phyloP scores from a whole-genome alignment of 2,113 vertebrate genomes.

The Gopherus evgoodei region DNA sequence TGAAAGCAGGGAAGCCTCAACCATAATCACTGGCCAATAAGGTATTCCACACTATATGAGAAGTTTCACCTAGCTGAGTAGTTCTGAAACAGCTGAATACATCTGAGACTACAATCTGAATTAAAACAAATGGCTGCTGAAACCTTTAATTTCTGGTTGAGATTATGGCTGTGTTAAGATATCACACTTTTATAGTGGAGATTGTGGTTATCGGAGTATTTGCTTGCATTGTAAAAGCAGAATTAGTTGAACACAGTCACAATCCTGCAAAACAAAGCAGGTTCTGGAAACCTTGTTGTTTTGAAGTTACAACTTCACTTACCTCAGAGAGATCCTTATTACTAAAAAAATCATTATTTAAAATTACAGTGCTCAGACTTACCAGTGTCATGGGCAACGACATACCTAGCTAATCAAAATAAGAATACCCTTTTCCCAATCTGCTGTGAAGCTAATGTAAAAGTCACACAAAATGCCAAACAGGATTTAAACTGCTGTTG shows the following conservation, averaged over 20 bases:
- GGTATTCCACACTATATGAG: not conserved
- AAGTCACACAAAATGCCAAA: fast-evolving
- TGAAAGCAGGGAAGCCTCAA: not conserved
- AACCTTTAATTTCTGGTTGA: not conserved
- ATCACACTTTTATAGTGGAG: not conserved
- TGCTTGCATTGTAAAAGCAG: not conserved
- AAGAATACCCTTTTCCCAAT: not conserved
- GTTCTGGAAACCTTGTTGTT: not conserved
- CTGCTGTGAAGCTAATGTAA: not conserved
- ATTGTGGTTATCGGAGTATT: not conserved
- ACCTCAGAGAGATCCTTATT: not conserved
- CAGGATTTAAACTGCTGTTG: fast-evolving
- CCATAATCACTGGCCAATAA: fast-evolving
- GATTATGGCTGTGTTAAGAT: not conserved
- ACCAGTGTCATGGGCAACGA: not conserved
- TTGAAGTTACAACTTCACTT: not conserved
- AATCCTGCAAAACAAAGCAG: not conserved
- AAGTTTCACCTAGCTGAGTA: not conserved
- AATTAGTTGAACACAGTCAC: not conserved
- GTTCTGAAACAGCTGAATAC: not conserved
- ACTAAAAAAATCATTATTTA: not conserved
- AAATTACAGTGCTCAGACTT: not conserved
- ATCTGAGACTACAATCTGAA: fast-evolving
- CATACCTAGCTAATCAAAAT: not conserved
- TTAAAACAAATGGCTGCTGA: too few relatives aligned